A percentile compares a stretch with the other conserved stretches of the same genome.
Conservation (phyloP, 2,113 vertebrate genomes). For the Phrynosoma blainvillii region DNA sequence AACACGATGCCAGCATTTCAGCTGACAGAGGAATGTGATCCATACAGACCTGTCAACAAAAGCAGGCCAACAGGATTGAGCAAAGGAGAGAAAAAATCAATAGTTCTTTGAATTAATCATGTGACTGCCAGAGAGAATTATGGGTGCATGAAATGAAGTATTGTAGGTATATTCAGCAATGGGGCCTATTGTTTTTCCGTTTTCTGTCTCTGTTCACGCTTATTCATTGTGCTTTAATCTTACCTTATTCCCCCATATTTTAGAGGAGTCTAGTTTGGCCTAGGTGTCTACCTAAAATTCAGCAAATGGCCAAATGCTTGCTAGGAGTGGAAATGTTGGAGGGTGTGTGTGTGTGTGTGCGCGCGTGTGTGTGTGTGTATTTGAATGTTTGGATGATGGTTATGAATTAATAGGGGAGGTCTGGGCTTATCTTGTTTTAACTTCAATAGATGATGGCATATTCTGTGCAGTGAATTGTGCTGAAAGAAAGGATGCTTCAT, state of each 20-base stretch:
- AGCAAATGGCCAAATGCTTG: background rate
- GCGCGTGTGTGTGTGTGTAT: background rate
- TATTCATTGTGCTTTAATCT: background rate
- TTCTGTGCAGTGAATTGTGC: slow-evolving; percentile 56
- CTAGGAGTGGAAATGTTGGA: background rate
- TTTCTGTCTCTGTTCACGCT: background rate
- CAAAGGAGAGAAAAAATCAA: slow-evolving; percentile 82
- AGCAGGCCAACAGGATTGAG: slow-evolving; percentile 75
- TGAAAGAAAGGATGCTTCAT: slow-evolving; percentile 55
- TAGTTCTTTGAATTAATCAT: slow-evolving; percentile 92
- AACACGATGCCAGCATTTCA: slow-evolving; percentile 28
- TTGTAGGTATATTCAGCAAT: slow-evolving; percentile 68
- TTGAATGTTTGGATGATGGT: background rate
- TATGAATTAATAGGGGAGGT: slow-evolving; percentile 48
- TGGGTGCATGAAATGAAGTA: slow-evolving; percentile 79
- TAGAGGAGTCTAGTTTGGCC: background rate
- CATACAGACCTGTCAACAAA: slow-evolving; percentile 75
- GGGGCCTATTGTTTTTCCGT: slow-evolving; percentile 37
- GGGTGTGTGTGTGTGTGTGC: background rate
- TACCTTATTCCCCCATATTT: background rate
- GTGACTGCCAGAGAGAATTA: slow-evolving; percentile 83
- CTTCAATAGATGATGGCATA: slow-evolving; percentile 14
- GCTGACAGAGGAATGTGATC: slow-evolving; percentile 49
- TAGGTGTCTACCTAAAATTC: background rate
- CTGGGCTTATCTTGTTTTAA: slow-evolving; percentile 29